Conservation (phyloP, 2,797 vertebrate genomes). For the Hypotaenidia okinawae region DNA sequence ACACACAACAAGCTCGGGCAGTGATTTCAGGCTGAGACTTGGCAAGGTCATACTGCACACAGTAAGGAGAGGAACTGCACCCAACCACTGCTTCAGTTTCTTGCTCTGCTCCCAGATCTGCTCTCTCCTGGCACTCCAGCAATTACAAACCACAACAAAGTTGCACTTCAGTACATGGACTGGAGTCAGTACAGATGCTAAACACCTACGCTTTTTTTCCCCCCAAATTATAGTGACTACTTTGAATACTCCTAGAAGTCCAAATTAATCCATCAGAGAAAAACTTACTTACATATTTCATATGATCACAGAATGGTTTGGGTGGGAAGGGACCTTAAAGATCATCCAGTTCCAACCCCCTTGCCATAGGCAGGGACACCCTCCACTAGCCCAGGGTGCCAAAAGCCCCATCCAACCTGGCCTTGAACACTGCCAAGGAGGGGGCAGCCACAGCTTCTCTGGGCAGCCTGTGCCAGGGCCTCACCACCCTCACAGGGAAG, state of each 20-base stretch:
- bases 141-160: constrained; percentile 26
- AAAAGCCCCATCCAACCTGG: no score
- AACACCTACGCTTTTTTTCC: neutral
- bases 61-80: neutral
- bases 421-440: no score
- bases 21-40: neutral
- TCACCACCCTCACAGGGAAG: no score
- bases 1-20: neutral
- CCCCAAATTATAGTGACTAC: neutral
- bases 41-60: neutral
- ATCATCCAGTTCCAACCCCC: no score
- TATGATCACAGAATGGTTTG: no score
- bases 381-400: no score
- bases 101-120: neutral
- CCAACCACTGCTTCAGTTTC: neutral
- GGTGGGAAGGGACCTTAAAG: no score
- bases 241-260: neutral
- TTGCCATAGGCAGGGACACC: no score
- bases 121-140: neutral
- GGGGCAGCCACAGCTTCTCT: no score
- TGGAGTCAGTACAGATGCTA: neutral
- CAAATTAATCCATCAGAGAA: constrained; percentile 7
- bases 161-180: neutral
- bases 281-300: neutral
- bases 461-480: no score